A percentile compares a stretch with the other conserved stretches of the same genome.
Evolutionary conservation across 2,888 invertebrate species (phyloP).

Genomic region (Bugula neritina): DNA sequence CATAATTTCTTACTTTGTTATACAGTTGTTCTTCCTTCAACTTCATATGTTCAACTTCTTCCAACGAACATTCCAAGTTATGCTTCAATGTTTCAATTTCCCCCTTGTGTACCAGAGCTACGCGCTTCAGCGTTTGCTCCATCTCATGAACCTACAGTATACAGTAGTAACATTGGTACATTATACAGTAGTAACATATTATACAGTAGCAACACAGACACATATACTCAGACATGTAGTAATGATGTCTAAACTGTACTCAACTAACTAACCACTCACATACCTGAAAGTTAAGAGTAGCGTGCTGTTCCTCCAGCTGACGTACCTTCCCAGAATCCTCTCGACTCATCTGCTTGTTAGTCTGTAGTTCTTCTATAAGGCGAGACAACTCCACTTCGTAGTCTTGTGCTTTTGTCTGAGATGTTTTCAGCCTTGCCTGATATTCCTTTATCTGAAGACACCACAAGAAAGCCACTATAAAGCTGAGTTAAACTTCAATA

Average conservation of each 20-base stretch:
- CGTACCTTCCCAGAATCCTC: not conserved
- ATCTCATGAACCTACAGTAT: conserved; percentile 17
- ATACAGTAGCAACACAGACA: no score
- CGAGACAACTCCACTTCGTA: not conserved
- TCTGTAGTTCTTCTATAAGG: not conserved
- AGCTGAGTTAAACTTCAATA: no score
- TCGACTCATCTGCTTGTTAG: not conserved
- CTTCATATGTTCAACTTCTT: conserved; percentile 1
- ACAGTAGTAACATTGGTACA: no score
- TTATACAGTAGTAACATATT: no score
- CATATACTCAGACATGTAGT: no score
- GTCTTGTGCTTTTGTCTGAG: not conserved
- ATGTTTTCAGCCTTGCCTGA: not conserved
- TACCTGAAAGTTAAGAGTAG: not conserved
- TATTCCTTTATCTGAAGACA: conserved; percentile 11
- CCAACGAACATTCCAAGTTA: not conserved
- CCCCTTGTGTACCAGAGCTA: not conserved
- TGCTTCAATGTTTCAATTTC: not conserved
- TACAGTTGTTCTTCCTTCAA: not conserved
- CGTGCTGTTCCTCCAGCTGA: not conserved
- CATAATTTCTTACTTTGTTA: not conserved
- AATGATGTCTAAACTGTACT: no score
- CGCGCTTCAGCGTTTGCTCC: conserved; percentile 8
- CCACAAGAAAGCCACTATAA: not conserved
- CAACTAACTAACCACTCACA: no score